A percentile compares a stretch with the other conserved stretches of the same genome.
Conservation (phyloP, 2,113 vertebrate species). For the Spizaetus ornatus region DNA sequence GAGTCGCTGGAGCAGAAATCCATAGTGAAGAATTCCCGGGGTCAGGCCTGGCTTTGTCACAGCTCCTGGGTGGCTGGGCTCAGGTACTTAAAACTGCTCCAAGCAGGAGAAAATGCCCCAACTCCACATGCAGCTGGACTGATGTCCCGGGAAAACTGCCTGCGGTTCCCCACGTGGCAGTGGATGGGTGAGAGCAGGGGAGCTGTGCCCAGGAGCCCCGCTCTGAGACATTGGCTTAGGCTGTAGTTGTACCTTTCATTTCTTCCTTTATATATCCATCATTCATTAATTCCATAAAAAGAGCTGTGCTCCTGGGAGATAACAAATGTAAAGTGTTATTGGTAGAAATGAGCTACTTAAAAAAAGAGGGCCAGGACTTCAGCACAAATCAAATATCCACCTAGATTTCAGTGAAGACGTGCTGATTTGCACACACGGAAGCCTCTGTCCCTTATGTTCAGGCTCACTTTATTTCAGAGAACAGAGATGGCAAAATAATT, state of each 20-base stretch:
- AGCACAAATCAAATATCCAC: background rate
- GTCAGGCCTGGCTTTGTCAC: background rate
- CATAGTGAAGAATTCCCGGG: background rate
- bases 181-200: fast-evolving
- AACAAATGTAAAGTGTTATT: background rate
- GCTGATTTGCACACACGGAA: background rate
- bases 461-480: background rate
- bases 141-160: background rate
- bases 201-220: background rate
- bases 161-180: fast-evolving
- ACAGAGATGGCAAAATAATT: background rate
- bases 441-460: background rate
- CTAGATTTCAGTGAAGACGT: background rate
- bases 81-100: background rate
- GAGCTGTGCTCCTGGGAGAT: background rate
- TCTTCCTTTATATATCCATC: background rate
- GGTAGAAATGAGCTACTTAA: background rate
- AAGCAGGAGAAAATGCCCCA: background rate
- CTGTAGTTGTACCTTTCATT: background rate
- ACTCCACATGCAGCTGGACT: background rate
- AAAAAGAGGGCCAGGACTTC: background rate
- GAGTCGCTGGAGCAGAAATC: background rate
- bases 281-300: background rate
- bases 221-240: background rate
- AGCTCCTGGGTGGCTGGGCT: background rate